A percentile compares a stretch with the other conserved stretches of the same genome.
Conservation (phyloP, 92 coral and sea anemone genomes). For the Bergia puertoricense region DNA sequence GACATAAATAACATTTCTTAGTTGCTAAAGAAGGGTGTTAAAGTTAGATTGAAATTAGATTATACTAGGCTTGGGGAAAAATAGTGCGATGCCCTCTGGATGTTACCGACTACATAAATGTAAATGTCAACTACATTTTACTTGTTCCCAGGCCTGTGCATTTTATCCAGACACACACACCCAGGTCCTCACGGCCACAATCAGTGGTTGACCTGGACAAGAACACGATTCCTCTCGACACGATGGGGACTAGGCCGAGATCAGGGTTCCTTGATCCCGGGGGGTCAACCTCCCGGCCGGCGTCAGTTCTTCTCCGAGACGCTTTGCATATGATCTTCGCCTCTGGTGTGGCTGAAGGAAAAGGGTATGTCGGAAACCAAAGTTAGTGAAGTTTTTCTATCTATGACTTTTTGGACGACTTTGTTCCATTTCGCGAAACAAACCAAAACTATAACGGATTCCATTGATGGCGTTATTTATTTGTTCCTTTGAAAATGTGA, state of each 20-base stretch:
- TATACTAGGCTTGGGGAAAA: no score
- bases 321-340: slow-evolving; percentile 41
- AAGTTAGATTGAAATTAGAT: no score
- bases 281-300: slow-evolving; percentile 34
- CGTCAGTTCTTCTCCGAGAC: slow-evolving; percentile 37
- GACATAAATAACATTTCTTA: no score
- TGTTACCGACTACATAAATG: no score
- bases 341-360: slow-evolving; percentile 13
- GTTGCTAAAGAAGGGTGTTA: no score
- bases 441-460: no score
- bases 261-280: slow-evolving; percentile 39
- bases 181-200: slow-evolving; percentile 38
- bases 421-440: no score
- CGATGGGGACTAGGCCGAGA: neutral
- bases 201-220: slow-evolving; percentile 34
- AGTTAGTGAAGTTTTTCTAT: no score
- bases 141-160: slow-evolving; percentile 32
- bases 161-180: slow-evolving; percentile 42
- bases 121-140: neutral
- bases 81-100: neutral
- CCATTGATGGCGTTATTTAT: no score
- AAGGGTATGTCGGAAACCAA: slow-evolving; percentile 9
- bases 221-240: neutral
- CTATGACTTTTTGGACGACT: no score
- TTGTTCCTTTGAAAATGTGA: no score